These are phyloP conservation scores for Drosophila lacertosa DNA, from an alignment of 1,140 invertebrate species.

Conservation along the genomic window DNA sequence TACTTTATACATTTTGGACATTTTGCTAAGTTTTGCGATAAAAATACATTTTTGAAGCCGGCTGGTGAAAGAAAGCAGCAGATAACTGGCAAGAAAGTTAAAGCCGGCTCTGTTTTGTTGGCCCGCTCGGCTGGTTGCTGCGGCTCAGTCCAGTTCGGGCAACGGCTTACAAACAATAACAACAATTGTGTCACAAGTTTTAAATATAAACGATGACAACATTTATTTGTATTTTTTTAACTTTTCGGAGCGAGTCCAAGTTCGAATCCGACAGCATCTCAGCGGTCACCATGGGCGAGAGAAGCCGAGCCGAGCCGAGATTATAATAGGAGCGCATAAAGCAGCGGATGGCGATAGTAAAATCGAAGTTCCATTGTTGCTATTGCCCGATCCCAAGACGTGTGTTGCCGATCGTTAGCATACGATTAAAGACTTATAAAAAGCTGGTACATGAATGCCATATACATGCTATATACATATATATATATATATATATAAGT, in stretches of 20 bases:
- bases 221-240: conserved; percentile 36
- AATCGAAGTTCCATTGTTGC: conserved; percentile 69
- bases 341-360: conserved; percentile 58
- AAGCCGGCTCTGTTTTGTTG: conserved; percentile 28
- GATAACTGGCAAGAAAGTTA: conserved; percentile 47
- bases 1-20: background rate
- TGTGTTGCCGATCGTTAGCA: conserved; percentile 71
- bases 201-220: conserved; percentile 81
- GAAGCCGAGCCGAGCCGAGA: conserved; percentile 12
- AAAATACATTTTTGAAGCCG: background rate
- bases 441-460: conserved; percentile 18
- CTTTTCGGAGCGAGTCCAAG: conserved; percentile 52
- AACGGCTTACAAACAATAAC: conserved; percentile 61
- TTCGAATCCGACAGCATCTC: conserved; percentile 13
- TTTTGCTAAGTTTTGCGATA: background rate
- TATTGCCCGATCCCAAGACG: conserved; percentile 49
- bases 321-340: conserved; percentile 31
- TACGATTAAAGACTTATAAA: conserved; percentile 68
- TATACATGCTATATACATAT: background rate
- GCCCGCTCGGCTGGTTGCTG: background rate
- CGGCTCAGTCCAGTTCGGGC: conserved; percentile 40
- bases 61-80: conserved; percentile 44
- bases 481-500: conserved; percentile 14
- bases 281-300: conserved; percentile 22
- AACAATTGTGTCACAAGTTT: conserved; percentile 80